Percentiles rank a stretch among this genome's conserved stretches.
phyloP scores from a whole-genome alignment of 2,888 invertebrate genomes.

The Zhuqinia jingwanae region DNA sequence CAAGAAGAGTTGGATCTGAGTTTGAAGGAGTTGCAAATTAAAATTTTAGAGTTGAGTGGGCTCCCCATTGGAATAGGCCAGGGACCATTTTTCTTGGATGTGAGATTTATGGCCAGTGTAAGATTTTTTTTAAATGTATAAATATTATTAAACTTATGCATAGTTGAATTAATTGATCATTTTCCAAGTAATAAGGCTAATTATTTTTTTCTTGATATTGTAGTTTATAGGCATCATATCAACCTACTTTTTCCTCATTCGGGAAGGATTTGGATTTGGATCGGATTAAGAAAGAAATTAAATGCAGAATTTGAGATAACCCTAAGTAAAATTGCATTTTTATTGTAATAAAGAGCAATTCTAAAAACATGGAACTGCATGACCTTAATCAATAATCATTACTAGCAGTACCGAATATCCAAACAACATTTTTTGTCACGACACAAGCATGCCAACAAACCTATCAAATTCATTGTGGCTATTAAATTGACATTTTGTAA shows the following conservation, averaged over 20 bases:
- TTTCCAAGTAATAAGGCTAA: too few relatives aligned
- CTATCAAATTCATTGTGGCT: too few relatives aligned
- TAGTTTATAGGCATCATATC: slow-evolving; percentile 39
- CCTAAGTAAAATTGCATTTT: too few relatives aligned
- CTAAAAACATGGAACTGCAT: too few relatives aligned
- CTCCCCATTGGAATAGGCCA: slow-evolving; percentile 26
- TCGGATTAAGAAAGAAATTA: neutral
- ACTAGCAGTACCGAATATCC: too few relatives aligned
- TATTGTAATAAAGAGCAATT: too few relatives aligned
- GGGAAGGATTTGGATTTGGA: slow-evolving; percentile 41
- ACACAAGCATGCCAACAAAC: too few relatives aligned
- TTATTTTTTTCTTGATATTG: slow-evolving; percentile 1
- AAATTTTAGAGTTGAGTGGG: neutral
- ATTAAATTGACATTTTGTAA: too few relatives aligned
- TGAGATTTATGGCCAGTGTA: slow-evolving; percentile 38
- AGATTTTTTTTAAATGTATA: too few relatives aligned
- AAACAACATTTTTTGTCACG: too few relatives aligned
- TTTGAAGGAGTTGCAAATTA: slow-evolving; percentile 17
- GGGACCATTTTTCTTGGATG: slow-evolving; percentile 15
- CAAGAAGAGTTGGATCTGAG: slow-evolving; percentile 12
- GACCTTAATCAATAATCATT: too few relatives aligned
- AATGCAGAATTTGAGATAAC: too few relatives aligned
- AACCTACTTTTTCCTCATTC: slow-evolving; percentile 39
- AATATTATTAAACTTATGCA: neutral
- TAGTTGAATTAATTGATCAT: neutral